phyloP scores from a whole-genome alignment of 2,888 invertebrate species.

The Drosophila percnosoma region DNA sequence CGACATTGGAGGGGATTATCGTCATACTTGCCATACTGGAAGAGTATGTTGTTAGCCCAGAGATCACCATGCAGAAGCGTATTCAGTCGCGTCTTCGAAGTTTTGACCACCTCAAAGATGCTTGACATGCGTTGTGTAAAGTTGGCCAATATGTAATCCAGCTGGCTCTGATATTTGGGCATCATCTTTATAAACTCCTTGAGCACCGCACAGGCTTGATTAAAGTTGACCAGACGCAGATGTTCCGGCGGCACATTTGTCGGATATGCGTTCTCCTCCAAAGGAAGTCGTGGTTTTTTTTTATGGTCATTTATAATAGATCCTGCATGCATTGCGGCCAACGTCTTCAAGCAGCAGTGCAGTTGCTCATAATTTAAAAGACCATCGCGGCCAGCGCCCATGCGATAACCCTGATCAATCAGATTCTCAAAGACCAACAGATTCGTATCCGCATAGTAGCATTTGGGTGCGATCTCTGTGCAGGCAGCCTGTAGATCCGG shows the following conservation, averaged over 20 bases:
- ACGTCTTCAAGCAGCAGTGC: conserved; percentile 81
- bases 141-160: conserved; percentile 70
- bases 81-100: conserved; percentile 84
- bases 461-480: conserved; percentile 82
- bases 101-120: conserved; percentile 80
- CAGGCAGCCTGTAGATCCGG: conserved; percentile 82
- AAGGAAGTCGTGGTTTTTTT: conserved; percentile 55
- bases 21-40: conserved; percentile 80
- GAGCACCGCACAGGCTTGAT: conserved; percentile 77
- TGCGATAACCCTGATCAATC: conserved; percentile 74
- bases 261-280: conserved; percentile 84
- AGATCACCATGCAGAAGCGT: conserved; percentile 85
- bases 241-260: conserved; percentile 59
- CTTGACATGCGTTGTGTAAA: conserved; percentile 68
- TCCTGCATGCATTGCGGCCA: conserved; percentile 85
- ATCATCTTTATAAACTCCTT: conserved; percentile 77
- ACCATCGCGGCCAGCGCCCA: conserved; percentile 77
- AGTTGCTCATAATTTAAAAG: conserved; percentile 84
- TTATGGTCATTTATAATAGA: conserved; percentile 84
- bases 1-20: conserved; percentile 86
- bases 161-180: conserved; percentile 77
- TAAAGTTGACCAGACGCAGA: conserved; percentile 75
- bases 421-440: conserved; percentile 85
- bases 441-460: conserved; percentile 84
- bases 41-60: conserved; percentile 85